These are phyloP conservation scores for Xestia c-nigrum DNA, from an alignment of 2,888 invertebrate species.

Conservation along the genomic window DNA sequence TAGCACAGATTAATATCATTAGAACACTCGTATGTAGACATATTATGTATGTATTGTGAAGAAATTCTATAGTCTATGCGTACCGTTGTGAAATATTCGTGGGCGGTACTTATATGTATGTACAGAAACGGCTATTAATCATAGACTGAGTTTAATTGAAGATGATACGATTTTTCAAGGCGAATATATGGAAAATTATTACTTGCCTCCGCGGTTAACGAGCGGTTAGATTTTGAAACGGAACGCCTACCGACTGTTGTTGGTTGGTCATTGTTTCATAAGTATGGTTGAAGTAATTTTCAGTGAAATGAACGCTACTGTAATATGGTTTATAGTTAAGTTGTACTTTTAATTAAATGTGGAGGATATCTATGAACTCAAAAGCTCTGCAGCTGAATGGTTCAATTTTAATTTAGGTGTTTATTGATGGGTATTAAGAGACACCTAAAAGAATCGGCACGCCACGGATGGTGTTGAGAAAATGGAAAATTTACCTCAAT, in stretches of 20 bases:
- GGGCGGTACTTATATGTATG: conserved; percentile 55
- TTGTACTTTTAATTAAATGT: neutral
- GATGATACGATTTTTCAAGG: conserved; percentile 60
- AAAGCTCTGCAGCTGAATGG: neutral
- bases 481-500: neutral
- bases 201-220: conserved; percentile 34
- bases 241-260: conserved; percentile 15
- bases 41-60: conserved; percentile 27
- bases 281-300: neutral
- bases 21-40: conserved; percentile 4
- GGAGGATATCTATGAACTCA: neutral
- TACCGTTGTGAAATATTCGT: conserved; percentile 59
- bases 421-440: neutral
- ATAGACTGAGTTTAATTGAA: conserved; percentile 59
- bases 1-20: conserved; percentile 39
- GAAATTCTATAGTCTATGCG: conserved; percentile 40
- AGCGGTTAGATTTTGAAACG: conserved; percentile 48
- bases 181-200: conserved; percentile 39
- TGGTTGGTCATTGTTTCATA: conserved; percentile 12
- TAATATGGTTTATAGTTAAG: neutral
- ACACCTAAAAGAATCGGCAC: neutral
- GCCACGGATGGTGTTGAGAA: neutral
- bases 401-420: neutral
- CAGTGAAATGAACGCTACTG: neutral
- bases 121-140: conserved; percentile 53